These are phyloP conservation scores for Chloroceryle aenea DNA, from an alignment of 2,113 vertebrate species.

Conservation along the genomic window DNA sequence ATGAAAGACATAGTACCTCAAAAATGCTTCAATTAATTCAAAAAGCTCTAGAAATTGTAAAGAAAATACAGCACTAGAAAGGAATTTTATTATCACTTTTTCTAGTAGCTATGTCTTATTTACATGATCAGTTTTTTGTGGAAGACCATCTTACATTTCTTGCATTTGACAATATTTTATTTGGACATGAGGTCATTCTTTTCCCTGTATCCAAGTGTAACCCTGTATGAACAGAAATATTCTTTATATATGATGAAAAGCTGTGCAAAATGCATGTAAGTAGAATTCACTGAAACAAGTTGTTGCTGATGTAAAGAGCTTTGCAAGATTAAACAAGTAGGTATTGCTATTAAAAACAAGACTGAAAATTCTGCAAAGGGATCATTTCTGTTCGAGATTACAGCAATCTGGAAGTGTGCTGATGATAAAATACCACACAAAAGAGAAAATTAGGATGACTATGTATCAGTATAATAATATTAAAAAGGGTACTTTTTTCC, in stretches of 20 bases:
- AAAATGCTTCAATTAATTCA: background rate
- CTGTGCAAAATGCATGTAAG: background rate
- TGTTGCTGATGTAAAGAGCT: background rate
- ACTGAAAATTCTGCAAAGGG: rapidly evolving
- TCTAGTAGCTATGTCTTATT: background rate
- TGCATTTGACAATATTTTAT: background rate
- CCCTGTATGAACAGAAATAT: background rate
- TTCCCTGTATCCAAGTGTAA: background rate
- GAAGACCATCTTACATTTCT: rapidly evolving
- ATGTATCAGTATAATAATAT: background rate
- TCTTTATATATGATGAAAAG: background rate
- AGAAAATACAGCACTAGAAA: background rate
- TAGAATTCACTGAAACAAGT: background rate
- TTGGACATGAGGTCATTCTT: background rate
- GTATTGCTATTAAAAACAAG: background rate
- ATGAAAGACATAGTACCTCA: background rate
- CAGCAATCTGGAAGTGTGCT: background rate
- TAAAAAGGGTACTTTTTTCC: background rate
- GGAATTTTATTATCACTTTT: background rate
- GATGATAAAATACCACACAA: background rate
- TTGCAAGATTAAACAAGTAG: background rate
- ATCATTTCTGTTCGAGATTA: background rate
- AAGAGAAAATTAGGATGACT: background rate
- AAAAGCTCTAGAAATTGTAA: background rate
- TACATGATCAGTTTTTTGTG: background rate